Evolutionary conservation across 2,888 invertebrate species (phyloP).

Genomic region (Lasioglossum pauxillum): DNA sequence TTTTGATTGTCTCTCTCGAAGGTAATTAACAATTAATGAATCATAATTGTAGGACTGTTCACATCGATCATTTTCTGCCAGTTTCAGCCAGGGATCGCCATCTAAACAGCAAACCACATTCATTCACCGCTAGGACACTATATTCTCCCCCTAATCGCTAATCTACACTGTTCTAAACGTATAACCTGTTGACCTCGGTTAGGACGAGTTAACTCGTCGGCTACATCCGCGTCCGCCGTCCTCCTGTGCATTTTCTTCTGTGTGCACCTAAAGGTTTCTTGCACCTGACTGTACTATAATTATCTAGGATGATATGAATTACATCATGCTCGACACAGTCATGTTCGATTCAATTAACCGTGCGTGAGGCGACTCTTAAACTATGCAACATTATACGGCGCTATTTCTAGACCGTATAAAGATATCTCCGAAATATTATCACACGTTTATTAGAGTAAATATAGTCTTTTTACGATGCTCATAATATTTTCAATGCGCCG

Average conservation of each 20-base stretch:
- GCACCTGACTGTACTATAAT: slow-evolving; percentile 2
- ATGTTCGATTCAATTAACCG: background rate
- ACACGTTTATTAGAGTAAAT: background rate
- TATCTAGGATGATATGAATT: background rate
- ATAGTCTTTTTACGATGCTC: background rate
- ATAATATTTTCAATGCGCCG: background rate
- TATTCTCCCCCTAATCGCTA: slow-evolving; percentile 7
- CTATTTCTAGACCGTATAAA: background rate
- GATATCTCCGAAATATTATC: background rate
- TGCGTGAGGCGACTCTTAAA: background rate
- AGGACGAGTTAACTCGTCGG: slow-evolving; percentile 15
- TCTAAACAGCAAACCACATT: slow-evolving; percentile 31
- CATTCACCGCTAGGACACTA: slow-evolving; percentile 21
- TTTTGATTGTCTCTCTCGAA: background rate
- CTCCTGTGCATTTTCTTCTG: slow-evolving; percentile 1
- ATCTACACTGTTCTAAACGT: slow-evolving; percentile 13
- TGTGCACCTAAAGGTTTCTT: background rate
- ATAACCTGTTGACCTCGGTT: slow-evolving; percentile 4
- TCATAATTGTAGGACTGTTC: background rate
- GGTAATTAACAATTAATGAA: background rate
- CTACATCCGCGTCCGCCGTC: background rate
- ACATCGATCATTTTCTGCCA: slow-evolving; percentile 17
- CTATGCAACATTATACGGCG: background rate
- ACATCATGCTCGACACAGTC: slow-evolving; percentile 3
- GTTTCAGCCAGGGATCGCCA: slow-evolving; percentile 34